A percentile compares a stretch with the other conserved stretches of the same genome.
These are phyloP conservation scores for Cervus canadensis DNA, from an alignment of 2,113 vertebrate species.

Conservation along the genomic window DNA sequence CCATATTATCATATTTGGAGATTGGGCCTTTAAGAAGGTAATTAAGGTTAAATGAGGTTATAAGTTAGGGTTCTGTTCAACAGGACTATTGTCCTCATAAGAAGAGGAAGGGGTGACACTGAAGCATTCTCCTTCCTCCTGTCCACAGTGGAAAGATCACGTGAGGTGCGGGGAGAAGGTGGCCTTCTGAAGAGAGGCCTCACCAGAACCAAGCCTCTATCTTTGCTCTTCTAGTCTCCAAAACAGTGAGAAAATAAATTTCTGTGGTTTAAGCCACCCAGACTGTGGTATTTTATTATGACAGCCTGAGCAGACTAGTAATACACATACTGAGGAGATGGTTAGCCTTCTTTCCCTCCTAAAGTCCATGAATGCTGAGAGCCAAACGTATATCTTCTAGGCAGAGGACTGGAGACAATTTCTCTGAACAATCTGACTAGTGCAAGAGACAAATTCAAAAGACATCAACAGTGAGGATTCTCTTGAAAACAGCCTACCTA, in stretches of 20 bases:
- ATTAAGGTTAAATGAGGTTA: not conserved
- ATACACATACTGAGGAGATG: not conserved
- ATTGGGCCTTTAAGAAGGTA: not conserved
- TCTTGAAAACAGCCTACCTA: not conserved
- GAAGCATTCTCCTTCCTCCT: not conserved
- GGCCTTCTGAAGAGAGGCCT: not conserved
- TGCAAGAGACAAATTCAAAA: not conserved
- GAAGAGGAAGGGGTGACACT: not conserved
- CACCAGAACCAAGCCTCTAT: not conserved
- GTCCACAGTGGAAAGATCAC: not conserved
- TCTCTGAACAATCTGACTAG: not conserved
- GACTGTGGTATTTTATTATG: not conserved
- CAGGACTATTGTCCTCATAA: not conserved
- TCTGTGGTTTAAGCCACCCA: not conserved
- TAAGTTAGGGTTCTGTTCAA: not conserved
- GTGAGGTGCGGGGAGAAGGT: not conserved
- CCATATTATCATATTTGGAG: not conserved
- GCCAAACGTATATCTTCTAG: not conserved
- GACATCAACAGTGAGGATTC: not conserved
- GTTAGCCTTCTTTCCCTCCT: not conserved
- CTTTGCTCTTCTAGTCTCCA: not conserved
- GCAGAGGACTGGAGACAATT: not conserved
- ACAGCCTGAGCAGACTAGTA: not conserved
- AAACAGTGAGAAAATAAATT: not conserved
- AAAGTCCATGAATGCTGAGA: not conserved